Evolutionary conservation across 2,888 invertebrate species (phyloP), one percentile per base, ranked within the genome.

Genomic region (Lasiommata megera): DNA sequence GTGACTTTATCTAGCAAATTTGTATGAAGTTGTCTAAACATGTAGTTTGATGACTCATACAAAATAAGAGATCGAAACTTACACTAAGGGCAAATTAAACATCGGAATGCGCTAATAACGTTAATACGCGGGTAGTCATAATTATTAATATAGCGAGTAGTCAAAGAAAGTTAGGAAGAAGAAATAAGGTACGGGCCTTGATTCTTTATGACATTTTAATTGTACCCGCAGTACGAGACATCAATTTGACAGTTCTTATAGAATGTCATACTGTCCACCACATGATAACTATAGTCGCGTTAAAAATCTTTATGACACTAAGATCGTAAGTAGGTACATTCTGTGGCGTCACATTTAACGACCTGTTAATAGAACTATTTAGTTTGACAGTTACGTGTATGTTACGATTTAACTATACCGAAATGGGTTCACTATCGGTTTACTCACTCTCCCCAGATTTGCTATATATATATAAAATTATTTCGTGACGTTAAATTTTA

Each of bases 51-150:
- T 7, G 28, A 28, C 28, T 7, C 9, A 31, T 31, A 31, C 31
- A 31, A 31, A 31, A 7, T 34, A 11, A 34, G 1, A 11, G 34
- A 1, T 34, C 1, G 11, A 11, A 34, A 34, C 9, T 34, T 1
- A 34, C 34, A 11, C 11, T 34, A 34, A 34, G 11, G 11, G 3
- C 11, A 34, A 34, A 34, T 9, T 1, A 54, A 56, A 40, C 31
- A 52, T 54, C 29, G 48, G 28, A 38, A 28, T 40, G 46, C 40
- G 14, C n/a, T 36, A n/a, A n/a, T n/a, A n/a, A 58, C 16, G 16
- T 29, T 43, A 7, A n/a, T 34, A 38, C 40, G 40, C 31, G 16
- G 28, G 34, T 51, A 54, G 17, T 38, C 53, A 36, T 18, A 31
- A 29, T 18, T 18, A 23, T 6, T 3, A 36, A 36, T 17, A 18